Conservation (phyloP, 2,113 vertebrate species). For the Spheniscus mendiculus region DNA sequence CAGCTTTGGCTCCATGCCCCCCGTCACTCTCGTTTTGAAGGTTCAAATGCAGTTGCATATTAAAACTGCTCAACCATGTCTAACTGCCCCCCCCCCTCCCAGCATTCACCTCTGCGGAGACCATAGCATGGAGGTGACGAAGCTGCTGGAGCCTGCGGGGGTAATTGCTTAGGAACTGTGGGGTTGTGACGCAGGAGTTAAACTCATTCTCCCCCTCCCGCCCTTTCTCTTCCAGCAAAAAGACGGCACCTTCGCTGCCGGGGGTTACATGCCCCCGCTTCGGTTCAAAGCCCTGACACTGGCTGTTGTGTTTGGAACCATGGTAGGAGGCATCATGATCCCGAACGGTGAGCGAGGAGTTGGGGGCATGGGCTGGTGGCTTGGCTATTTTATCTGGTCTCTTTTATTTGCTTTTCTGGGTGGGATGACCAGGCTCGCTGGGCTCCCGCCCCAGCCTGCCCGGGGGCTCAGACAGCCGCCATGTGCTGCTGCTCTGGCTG, state of each 20-base stretch:
- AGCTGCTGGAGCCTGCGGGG: background rate
- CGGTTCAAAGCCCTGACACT: conserved; percentile 94
- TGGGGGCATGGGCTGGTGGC: background rate
- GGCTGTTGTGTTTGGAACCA: conserved; percentile 94
- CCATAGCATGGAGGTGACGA: fast-evolving
- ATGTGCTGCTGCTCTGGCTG: background rate
- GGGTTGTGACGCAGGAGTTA: background rate
- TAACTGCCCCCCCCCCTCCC: too few species aligned
- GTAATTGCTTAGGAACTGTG: background rate
- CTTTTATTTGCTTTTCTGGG: background rate
- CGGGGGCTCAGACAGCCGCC: fast-evolving
- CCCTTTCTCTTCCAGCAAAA: conserved; percentile 83
- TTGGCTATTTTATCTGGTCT: background rate
- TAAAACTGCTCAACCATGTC: background rate
- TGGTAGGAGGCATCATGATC: conserved; percentile 95
- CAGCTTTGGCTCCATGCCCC: background rate
- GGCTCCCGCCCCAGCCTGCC: background rate
- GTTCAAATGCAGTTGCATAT: background rate
- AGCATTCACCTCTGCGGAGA: fast-evolving
- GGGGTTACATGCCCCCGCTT: conserved; percentile 97
- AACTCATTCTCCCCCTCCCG: background rate
- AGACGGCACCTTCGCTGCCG: conserved; percentile 93
- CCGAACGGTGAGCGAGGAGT: conserved; percentile 84
- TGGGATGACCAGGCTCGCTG: background rate
- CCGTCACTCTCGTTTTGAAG: background rate